Evolutionary conservation across 2,888 invertebrate species (phyloP), one percentile per base, ranked within the genome.

Genomic region (Sphinx pinastri): DNA sequence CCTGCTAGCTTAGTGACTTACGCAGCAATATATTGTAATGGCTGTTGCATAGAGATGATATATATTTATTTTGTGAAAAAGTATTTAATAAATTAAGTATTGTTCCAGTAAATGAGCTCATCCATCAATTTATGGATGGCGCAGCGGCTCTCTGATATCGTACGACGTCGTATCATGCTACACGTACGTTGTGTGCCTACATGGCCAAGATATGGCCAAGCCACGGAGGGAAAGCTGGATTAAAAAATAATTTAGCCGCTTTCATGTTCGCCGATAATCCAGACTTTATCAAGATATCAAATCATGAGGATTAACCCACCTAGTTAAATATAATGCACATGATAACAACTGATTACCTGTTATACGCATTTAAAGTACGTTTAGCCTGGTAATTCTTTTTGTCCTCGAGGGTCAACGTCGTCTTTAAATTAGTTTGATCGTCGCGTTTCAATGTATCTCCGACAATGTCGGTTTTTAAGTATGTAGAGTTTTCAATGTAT

Each of bases 231-330:
- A 88, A 90, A 87, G 84, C 80, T 72, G 92, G 93, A 93, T 93
- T 93, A 93, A 94, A 92, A 91, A 91, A 91, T 93, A 90, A 92
- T 93, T 94, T 91, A 89, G 81, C 82, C 88, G 81, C 93, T 94
- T 94, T 94, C 87, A 93, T 92, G 92, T 94, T 88, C 83, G 88
- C 93, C 93, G 93, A 86, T 93, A 93, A 93, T 92, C 92, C 93
- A 77, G 82, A 87, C 85, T 82, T 91, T 93, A 94, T 93, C 93
- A 88, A 88, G 91, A 90, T 93, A 94, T 92, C 92, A 91, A 92
- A 90, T 89, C 88, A 83, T 82, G 84, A 75, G 93, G 92, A 93
- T 94, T 93, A 93, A 88, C 88, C 80, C 83, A 85, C 87, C 89
- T 88, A 88, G 90, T 89, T 89, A 90, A 91, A 92, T 89, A 90